These are phyloP conservation scores for Steinernema hermaphroditum DNA, from an alignment of 2,888 invertebrate species.

Conservation along the genomic window DNA sequence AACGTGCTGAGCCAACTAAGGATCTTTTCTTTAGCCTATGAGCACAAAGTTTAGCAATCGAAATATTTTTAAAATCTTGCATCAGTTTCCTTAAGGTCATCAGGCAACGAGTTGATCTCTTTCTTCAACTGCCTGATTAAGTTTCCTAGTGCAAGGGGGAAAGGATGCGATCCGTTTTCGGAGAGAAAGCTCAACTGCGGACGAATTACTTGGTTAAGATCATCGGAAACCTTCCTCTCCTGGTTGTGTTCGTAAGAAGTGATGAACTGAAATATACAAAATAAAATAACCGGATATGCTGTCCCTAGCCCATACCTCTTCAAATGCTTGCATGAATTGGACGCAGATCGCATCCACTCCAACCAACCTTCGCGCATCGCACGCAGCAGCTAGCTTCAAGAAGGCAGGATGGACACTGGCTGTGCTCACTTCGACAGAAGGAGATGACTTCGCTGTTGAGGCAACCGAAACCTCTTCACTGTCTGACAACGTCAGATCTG, in stretches of 20 bases:
- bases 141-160: conserved; percentile 62
- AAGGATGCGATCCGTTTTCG: conserved; percentile 47
- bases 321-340: conserved; percentile 45
- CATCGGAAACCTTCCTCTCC: conserved; percentile 31
- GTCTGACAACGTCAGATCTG: conserved; percentile 9
- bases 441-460: not conserved
- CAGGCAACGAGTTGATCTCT: conserved; percentile 43
- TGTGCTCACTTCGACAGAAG: conserved; percentile 28
- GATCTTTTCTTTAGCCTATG: conserved; percentile 24
- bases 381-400: conserved; percentile 42
- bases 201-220: conserved; percentile 45
- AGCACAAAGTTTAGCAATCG: not conserved
- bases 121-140: conserved; percentile 55
- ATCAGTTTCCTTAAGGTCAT: conserved; percentile 13
- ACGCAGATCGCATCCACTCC: conserved; percentile 53
- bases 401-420: conserved; percentile 51
- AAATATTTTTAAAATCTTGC: too few species aligned
- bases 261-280: conserved; percentile 31
- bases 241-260: conserved; percentile 32
- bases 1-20: conserved; percentile 44
- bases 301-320: not conserved
- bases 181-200: conserved; percentile 53
- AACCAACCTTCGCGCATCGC: conserved; percentile 44
- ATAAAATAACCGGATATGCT: not conserved
- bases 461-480: not conserved